Evolutionary conservation across 2,113 vertebrate genomes (phyloP).

Genomic region (Siphamia tubifer): DNA sequence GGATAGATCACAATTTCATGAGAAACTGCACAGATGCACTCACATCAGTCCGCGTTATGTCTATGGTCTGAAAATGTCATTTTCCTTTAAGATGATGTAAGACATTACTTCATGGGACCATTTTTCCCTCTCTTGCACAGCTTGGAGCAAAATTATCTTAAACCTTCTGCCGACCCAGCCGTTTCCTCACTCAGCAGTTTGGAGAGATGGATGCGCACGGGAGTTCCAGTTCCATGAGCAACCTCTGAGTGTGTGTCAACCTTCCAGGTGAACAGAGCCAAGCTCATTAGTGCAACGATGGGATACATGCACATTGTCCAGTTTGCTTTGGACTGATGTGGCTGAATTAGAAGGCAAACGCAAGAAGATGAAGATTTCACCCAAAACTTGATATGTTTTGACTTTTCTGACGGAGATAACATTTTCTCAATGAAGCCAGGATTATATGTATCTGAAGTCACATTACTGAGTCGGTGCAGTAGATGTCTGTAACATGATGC

Average conservation of each 20-base stretch:
- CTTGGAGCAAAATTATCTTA: conserved; percentile 83
- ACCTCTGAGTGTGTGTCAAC: conserved; percentile 32
- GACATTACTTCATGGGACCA: conserved; percentile 85
- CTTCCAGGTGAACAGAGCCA: conserved; percentile 22
- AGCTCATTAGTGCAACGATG: conserved; percentile 13
- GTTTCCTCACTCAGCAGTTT: conserved; percentile 60
- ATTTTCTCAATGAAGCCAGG: conserved; percentile 11
- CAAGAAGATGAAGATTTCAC: background rate
- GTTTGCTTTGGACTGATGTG: conserved; percentile 4
- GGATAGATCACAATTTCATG: conserved; percentile 6
- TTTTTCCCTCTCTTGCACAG: conserved; percentile 70
- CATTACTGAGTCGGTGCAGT: conserved; percentile 12
- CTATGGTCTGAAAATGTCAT: conserved; percentile 71
- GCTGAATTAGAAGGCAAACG: background rate
- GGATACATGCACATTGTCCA: background rate
- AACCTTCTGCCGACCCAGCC: conserved; percentile 74
- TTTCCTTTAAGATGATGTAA: conserved; percentile 99
- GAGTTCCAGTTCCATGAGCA: conserved; percentile 35
- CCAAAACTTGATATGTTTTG: conserved; percentile 18
- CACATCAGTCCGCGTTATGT: conserved; percentile 4
- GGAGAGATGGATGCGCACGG: conserved; percentile 57
- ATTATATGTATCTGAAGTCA: conserved; percentile 33
- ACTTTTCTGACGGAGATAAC: background rate
- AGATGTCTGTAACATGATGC: conserved; percentile 52
- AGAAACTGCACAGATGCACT: conserved; percentile 3